Percentiles rank a stretch among this genome's conserved stretches.
phyloP scores from a whole-genome alignment of 1,140 invertebrate genomes.

The Archivesica marissinica region DNA sequence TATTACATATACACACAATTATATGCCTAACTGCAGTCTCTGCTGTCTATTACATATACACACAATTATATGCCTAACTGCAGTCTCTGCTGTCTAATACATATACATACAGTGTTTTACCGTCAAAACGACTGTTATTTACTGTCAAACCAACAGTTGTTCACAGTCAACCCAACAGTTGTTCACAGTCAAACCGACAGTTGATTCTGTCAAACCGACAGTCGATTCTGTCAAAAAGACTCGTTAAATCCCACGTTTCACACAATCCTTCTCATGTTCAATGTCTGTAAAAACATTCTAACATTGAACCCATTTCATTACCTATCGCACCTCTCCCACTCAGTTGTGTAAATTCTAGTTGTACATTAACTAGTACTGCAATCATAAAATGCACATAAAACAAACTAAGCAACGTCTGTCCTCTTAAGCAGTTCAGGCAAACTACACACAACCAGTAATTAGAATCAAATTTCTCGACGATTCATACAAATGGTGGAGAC shows the following conservation, averaged over 20 bases:
- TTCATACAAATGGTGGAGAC: too few relatives aligned
- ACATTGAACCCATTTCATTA: background rate
- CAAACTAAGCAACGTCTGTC: background rate
- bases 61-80: background rate
- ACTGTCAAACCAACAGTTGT: background rate
- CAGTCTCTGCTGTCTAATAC: background rate
- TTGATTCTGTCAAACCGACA: too few relatives aligned
- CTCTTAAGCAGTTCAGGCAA: background rate
- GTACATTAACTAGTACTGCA: background rate
- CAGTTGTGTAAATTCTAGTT: background rate
- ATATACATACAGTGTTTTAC: background rate
- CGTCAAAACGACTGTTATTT: background rate
- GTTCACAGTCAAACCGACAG: too few relatives aligned
- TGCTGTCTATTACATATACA: too few relatives aligned
- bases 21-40: background rate
- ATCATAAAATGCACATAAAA: background rate
- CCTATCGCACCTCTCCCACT: background rate
- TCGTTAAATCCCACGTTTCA: too few relatives aligned
- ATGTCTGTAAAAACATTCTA: conserved; percentile 4
- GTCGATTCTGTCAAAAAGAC: too few relatives aligned
- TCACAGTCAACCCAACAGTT: background rate
- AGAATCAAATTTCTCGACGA: too few relatives aligned
- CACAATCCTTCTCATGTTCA: conserved; percentile 4
- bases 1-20: conserved; percentile 17
- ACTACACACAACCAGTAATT: too few relatives aligned